Evolutionary conservation across 2,113 vertebrate genomes (phyloP), one percentile per base, ranked within the genome.

Genomic region (Ploceus nigricollis): DNA sequence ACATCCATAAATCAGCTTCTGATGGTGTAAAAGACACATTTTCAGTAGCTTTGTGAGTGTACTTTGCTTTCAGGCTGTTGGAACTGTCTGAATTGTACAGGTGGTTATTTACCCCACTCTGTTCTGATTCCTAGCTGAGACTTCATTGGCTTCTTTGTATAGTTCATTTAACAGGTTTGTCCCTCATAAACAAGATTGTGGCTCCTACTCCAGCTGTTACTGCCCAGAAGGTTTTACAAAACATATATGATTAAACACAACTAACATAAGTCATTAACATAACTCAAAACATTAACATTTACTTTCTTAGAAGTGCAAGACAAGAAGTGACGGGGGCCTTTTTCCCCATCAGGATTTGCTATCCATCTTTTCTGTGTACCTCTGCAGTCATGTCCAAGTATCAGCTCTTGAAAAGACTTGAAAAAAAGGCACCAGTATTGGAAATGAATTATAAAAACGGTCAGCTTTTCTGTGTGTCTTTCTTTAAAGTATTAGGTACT

Each of bases 401-500:
- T 91, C 35, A 35, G 19, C 94, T 56, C 79, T 86, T 71, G 33
- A 79, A 91, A 82, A 81, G 37, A 61, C 25, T 8, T 76, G 48
- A 12, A 75, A 71, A 75, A 96, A 82, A 93, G 27, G 20, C 50
- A 0, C 37, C 64, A 94, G 40, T 87, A 71, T 83, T 91, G 71
- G 45, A 89, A 87, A 93, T 95, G 5, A 89, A 50, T 91, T 73
- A 80, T 70, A 47, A 89, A 93, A 96, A 12, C 60, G 82, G 85
- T 70, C 84, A 65, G 79, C 37, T 85, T 90, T 89, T 87, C 68
- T 57, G 30, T 73, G 48, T 93, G 66, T 86, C 72, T 82, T 40
- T 89, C 93, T 82, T 84, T 69, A 75, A 60, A 82, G 66, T 47
- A 48, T 90, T 75, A 93, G 70, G 51, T 80, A 37, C 91, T 71